A percentile compares a stretch with the other conserved stretches of the same genome.
Conservation (phyloP, 2,797 vertebrate species). For the Crocodylus rhombifer region DNA sequence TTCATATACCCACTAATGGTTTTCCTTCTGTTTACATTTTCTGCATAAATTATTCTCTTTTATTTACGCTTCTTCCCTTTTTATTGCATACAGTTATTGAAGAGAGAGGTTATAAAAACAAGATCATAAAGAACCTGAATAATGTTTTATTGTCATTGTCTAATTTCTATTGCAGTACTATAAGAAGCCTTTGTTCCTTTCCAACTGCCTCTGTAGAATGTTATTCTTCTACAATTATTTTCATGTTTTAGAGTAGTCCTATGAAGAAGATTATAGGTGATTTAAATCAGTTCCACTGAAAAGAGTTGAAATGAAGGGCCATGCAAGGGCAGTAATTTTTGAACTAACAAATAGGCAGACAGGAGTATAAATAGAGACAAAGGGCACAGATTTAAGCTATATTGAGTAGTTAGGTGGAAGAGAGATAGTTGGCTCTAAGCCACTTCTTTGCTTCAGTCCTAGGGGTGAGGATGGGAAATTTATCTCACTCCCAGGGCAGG, state of each 20-base stretch:
- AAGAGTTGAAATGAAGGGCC: background rate
- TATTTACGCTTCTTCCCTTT: background rate
- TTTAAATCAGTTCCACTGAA: background rate
- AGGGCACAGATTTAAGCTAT: background rate
- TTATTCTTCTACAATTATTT: background rate
- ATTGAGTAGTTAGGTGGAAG: background rate
- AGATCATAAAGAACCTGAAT: background rate
- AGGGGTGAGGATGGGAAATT: background rate
- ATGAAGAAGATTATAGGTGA: background rate
- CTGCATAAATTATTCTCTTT: background rate
- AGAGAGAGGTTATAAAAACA: background rate
- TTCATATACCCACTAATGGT: background rate
- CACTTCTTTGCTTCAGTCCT: background rate
- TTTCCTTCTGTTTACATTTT: background rate
- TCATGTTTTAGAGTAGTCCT: background rate
- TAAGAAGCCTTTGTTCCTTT: background rate
- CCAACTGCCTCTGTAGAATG: background rate
- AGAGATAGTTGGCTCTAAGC: background rate
- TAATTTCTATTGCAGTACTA: background rate
- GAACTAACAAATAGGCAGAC: background rate
- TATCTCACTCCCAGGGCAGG: background rate
- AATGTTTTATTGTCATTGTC: conserved; percentile 18
- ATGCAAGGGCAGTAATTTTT: background rate
- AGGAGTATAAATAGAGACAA: background rate
- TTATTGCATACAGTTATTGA: background rate